phyloP scores from a whole-genome alignment of 2,888 invertebrate species.

The Gymnoscelis rufifasciata region DNA sequence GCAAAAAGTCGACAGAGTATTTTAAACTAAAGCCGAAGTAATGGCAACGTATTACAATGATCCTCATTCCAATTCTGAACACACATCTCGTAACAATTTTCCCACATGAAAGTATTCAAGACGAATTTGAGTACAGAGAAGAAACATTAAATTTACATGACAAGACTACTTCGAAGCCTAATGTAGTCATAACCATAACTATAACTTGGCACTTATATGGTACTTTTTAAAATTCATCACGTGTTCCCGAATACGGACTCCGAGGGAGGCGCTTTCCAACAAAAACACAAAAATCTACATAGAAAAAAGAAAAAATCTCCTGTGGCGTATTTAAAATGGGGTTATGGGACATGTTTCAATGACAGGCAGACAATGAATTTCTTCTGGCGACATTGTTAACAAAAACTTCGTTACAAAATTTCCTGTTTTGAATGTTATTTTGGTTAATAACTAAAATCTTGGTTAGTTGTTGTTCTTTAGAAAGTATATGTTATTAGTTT shows the following conservation, averaged over 20 bases:
- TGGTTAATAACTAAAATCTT: not conserved
- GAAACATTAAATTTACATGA: conserved; percentile 60
- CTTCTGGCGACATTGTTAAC: conserved; percentile 57
- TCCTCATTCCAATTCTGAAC: conserved; percentile 42
- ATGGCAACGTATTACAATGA: conserved; percentile 31
- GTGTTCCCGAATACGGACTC: conserved; percentile 49
- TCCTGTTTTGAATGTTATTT: not conserved
- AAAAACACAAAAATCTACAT: conserved; percentile 48
- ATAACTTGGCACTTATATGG: conserved; percentile 48
- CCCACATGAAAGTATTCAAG: conserved; percentile 40
- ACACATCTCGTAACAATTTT: conserved; percentile 43
- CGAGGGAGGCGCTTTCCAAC: conserved; percentile 60
- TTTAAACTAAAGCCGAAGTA: conserved; percentile 8
- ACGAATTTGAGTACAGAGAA: conserved; percentile 43
- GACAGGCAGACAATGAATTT: conserved; percentile 58
- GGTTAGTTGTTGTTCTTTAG: not conserved
- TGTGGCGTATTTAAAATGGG: conserved; percentile 61
- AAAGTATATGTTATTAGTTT: too few species aligned
- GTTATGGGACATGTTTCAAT: conserved; percentile 46
- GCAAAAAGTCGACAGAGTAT: not conserved
- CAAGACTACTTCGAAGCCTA: conserved; percentile 54
- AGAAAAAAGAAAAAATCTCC: conserved; percentile 31
- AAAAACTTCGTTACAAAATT: conserved; percentile 41
- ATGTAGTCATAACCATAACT: conserved; percentile 60
- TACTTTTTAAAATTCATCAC: conserved; percentile 74